Base-by-base conservation (phyloP, 2,113 vertebrate genomes). In the Antechinus flavipes region DNA sequence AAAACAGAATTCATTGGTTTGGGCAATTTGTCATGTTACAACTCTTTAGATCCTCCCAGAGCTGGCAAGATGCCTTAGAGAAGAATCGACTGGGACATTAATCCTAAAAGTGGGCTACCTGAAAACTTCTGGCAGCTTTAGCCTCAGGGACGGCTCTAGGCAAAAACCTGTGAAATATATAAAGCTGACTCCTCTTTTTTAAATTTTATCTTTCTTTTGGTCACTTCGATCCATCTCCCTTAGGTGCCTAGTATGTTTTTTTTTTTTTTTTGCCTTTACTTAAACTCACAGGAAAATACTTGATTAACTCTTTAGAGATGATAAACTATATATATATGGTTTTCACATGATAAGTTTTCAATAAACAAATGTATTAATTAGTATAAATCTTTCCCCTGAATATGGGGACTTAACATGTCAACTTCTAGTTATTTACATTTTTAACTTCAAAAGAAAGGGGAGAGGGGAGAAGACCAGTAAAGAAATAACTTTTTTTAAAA, bases 91-190 rank as follows among this genome's bases (percentile, higher is more conserved):
- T 47, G 23, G 22, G 27, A 92, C n/a, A 42, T 90, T 90, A 89
- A 84, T 55, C 35, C 68, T 12, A 92, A 24, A 95, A 94, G 91
- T 90, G 47, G 96, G 92, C 55, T n/a, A 24, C 46, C 68, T 95
- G 12, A 46, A 68, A 93, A 46, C 68, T 25, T 89, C 54, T 56
- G n/a, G 68, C 8, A 90, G 27, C 89, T 95, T 89, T 16, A 89
- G 47, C 12, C 6, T 46, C 35, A 89, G 35, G 84, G 16, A 25
- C 93, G 35, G 90, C 11, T 24, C 54, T 42, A 68, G 47, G 3
- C 76, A 54, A 58, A 96, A 93, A 58, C 2, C 2, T 16, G 1
- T 35, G 89, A 89, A 93, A 84, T 11, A 84, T 22, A 76, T n/a
- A 92, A 94, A 89, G 23, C 1, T 30, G 8, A 12, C 23, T 93